A percentile compares a stretch with the other conserved stretches of the same genome.
Evolutionary conservation across 2,888 invertebrate genomes (phyloP).

Genomic region (Idaea biselata): DNA sequence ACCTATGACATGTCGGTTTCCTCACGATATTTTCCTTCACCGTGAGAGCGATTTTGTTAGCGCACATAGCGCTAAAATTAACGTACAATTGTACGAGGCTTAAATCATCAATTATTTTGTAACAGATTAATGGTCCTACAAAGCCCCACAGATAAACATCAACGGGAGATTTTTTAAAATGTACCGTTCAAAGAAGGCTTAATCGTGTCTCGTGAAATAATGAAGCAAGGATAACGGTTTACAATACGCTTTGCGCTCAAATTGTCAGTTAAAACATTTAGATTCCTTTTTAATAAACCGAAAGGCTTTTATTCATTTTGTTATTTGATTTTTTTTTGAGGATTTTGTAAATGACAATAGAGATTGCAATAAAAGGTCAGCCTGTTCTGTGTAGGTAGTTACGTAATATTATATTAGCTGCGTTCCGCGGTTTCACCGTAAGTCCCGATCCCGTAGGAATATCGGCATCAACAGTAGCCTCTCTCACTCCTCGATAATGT

Average conservation of each 20-base stretch:
- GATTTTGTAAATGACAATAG: neutral
- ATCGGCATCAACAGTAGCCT: too few relatives aligned
- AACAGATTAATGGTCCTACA: constrained; percentile 30
- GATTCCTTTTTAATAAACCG: neutral
- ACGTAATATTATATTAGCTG: too few relatives aligned
- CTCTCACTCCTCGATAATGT: too few relatives aligned
- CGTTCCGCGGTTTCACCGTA: too few relatives aligned
- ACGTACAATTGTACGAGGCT: too few relatives aligned
- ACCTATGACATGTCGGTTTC: too few relatives aligned
- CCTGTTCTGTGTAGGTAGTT: too few relatives aligned
- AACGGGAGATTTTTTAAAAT: constrained; percentile 29
- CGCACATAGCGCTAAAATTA: too few relatives aligned
- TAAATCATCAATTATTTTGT: constrained; percentile 48
- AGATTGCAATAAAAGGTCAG: too few relatives aligned
- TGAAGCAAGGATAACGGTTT: constrained; percentile 1
- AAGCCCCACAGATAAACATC: constrained; percentile 42
- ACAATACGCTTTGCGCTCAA: neutral
- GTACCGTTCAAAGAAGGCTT: constrained; percentile 11
- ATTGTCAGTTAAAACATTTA: neutral
- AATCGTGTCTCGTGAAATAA: constrained; percentile 4
- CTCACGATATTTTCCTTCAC: too few relatives aligned
- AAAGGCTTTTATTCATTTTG: neutral
- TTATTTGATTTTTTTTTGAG: neutral
- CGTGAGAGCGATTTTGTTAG: too few relatives aligned
- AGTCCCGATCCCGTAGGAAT: too few relatives aligned